A percentile compares a stretch with the other conserved stretches of the same genome.
These are phyloP conservation scores for Epizoanthus rinbou DNA, from an alignment of 92 coral and sea anemone species.

Conservation along the genomic window DNA sequence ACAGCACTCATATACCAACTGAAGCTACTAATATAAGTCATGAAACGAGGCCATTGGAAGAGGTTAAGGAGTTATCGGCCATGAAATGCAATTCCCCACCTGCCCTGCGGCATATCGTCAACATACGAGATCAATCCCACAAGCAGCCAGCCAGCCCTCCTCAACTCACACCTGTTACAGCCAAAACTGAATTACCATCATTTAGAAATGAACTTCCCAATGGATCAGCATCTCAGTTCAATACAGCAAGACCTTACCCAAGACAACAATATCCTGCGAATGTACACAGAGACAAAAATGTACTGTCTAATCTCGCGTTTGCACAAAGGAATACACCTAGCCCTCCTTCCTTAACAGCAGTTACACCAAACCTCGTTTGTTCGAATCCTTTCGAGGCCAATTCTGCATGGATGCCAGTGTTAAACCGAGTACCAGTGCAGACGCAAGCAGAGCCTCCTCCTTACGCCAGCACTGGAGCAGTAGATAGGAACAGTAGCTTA, in stretches of 20 bases:
- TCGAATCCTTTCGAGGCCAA: slow-evolving; percentile 2
- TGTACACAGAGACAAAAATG: background rate
- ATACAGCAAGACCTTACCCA: background rate
- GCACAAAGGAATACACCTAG: slow-evolving; percentile 18
- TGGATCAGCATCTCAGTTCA: background rate
- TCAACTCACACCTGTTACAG: slow-evolving; percentile 27
- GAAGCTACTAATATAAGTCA: background rate
- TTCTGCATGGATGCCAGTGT: slow-evolving; percentile 33
- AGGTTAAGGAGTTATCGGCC: background rate
- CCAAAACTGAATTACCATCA: slow-evolving; percentile 9
- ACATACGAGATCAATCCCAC: background rate
- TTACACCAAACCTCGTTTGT: slow-evolving; percentile 2
- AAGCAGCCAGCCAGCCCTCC: slow-evolving; percentile 22
- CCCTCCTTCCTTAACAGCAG: slow-evolving; percentile 12
- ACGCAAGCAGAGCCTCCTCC: background rate
- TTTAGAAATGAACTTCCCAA: background rate
- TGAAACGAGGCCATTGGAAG: background rate
- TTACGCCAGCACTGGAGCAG: background rate
- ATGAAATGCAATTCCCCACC: slow-evolving; percentile 11
- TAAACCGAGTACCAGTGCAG: slow-evolving; percentile 18
- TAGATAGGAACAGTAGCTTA: background rate
- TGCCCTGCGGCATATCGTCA: slow-evolving; percentile 25
- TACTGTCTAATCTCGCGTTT: background rate
- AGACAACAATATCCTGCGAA: background rate
- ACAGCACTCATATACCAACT: background rate